A percentile compares a stretch with the other conserved stretches of the same genome.
phyloP scores from a whole-genome alignment of 2,113 vertebrate genomes.

The zebrafish (Danio rerio) region DNA sequence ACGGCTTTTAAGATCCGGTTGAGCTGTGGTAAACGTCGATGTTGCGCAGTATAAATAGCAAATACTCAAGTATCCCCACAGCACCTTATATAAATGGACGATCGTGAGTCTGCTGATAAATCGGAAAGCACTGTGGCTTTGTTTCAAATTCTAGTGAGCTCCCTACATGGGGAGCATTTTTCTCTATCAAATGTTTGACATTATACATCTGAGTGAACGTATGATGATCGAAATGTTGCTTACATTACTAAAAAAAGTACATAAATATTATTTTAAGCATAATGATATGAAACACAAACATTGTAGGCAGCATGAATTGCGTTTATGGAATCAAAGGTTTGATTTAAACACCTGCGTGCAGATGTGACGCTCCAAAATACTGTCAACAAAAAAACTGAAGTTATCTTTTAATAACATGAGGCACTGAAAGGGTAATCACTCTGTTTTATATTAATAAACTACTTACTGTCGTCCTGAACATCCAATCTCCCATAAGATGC shows the following conservation, averaged over 20 bases:
- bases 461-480: not conserved
- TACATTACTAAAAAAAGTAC: not conserved
- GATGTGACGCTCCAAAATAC: too few species aligned
- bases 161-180: not conserved
- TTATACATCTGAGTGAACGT: not conserved
- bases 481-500: too few species aligned
- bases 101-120: constrained; percentile 4
- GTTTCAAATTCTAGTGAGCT: not conserved
- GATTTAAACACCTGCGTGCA: too few species aligned
- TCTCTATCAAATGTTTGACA: not conserved
- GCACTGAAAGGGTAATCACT: not conserved
- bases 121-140: not conserved
- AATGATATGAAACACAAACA: too few species aligned
- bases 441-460: not conserved
- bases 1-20: constrained; percentile 16
- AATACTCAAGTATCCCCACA: not conserved
- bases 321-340: too few species aligned
- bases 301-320: too few species aligned
- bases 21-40: constrained; percentile 7
- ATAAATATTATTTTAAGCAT: not conserved
- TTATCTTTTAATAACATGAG: not conserved
- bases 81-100: not conserved
- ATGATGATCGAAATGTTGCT: too few species aligned
- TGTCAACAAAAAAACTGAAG: too few species aligned
- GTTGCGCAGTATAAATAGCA: constrained; percentile 7